phyloP scores from a whole-genome alignment of 2,888 invertebrate species.

The Baronia brevicornis region DNA sequence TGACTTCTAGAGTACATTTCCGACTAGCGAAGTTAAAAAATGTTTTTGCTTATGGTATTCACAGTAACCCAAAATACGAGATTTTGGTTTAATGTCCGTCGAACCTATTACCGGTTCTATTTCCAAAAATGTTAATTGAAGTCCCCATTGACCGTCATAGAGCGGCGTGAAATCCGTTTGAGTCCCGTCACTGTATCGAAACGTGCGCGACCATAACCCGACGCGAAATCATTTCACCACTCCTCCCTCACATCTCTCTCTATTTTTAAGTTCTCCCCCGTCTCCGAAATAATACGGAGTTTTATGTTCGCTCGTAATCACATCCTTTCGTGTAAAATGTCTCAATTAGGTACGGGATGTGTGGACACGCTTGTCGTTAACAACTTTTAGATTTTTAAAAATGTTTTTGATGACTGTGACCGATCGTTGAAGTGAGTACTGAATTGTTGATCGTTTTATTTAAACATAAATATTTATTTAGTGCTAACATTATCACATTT shows the following conservation, averaged over 20 bases:
- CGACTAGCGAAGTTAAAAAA: too few species aligned
- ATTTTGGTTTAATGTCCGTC: too few species aligned
- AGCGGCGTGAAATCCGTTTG: conserved; percentile 21
- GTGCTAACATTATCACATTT: background rate
- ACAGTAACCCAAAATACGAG: too few species aligned
- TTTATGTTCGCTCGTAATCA: conserved; percentile 69
- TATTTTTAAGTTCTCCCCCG: conserved; percentile 56
- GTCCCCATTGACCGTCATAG: conserved; percentile 21
- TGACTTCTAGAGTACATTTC: too few species aligned
- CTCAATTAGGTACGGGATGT: conserved; percentile 71
- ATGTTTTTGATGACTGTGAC: conserved; percentile 38
- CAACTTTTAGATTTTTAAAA: conserved; percentile 46
- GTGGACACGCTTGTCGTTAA: conserved; percentile 56
- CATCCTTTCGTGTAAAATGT: conserved; percentile 70
- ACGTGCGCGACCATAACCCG: conserved; percentile 30
- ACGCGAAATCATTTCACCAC: conserved; percentile 20
- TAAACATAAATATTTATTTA: background rate
- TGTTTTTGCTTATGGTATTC: too few species aligned
- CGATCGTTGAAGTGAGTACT: conserved; percentile 38
- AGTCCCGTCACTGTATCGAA: conserved; percentile 20
- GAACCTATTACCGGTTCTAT: conserved; percentile 16
- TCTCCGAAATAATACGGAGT: conserved; percentile 51
- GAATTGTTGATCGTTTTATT: conserved; percentile 28
- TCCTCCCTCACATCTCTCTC: conserved; percentile 27
- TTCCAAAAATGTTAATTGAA: conserved; percentile 34